A percentile compares a stretch with the other conserved stretches of the same genome.
These are phyloP conservation scores for Thalassarche chlororhynchos DNA, from an alignment of 2,113 vertebrate species.

Conservation along the genomic window DNA sequence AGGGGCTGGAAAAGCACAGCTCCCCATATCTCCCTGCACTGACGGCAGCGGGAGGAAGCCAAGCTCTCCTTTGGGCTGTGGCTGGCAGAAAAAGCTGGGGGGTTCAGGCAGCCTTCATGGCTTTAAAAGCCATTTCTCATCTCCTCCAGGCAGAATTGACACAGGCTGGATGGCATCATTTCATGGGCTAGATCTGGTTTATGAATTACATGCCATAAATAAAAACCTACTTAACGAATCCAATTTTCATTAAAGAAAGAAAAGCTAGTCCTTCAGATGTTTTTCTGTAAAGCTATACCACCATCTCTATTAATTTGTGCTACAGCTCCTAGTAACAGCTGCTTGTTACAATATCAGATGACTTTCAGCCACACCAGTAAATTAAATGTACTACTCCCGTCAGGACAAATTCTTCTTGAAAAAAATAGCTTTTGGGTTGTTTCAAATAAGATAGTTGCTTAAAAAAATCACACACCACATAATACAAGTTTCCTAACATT, in stretches of 20 bases:
- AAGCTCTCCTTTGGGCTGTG: neutral
- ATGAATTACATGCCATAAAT: neutral
- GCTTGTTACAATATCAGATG: neutral
- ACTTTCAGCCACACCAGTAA: neutral
- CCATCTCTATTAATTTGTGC: neutral
- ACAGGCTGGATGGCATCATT: neutral
- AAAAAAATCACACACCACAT: neutral
- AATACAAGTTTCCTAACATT: neutral
- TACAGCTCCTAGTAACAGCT: neutral
- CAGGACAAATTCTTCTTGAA: neutral
- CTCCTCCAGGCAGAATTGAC: neutral
- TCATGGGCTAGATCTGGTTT: neutral
- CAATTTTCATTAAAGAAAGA: neutral
- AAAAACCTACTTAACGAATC: neutral
- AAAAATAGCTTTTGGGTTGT: neutral
- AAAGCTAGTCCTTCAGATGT: neutral
- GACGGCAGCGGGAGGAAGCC: neutral
- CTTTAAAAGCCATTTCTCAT: neutral
- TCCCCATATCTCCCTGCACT: neutral
- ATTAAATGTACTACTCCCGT: neutral
- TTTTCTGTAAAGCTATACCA: neutral
- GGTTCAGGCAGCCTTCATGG: neutral
- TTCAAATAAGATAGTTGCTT: neutral
- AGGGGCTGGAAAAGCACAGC: neutral
- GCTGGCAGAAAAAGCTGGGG: neutral